These are phyloP conservation scores for Nixonia krombeini DNA, from an alignment of 1,140 invertebrate species.

Conservation along the genomic window DNA sequence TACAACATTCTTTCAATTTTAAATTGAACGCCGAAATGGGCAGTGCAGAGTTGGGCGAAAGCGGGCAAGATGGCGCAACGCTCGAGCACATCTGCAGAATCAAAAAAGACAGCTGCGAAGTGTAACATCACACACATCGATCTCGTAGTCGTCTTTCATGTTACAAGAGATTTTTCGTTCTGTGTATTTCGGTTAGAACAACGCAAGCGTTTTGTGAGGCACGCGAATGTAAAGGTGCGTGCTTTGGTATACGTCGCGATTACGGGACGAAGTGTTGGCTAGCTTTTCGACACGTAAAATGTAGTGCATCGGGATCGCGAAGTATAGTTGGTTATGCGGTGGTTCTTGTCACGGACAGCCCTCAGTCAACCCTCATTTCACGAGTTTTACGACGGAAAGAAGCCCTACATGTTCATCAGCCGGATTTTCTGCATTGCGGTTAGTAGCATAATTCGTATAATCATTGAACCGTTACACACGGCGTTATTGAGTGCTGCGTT, in stretches of 20 bases:
- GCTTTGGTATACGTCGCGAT: conserved; percentile 26
- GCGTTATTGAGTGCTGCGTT: background rate
- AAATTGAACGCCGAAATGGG: too few relatives aligned
- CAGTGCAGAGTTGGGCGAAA: too few relatives aligned
- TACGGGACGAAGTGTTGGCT: conserved; percentile 26
- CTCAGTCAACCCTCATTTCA: conserved; percentile 55
- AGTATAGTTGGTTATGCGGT: conserved; percentile 50
- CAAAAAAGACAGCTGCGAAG: conserved; percentile 67
- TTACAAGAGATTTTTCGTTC: conserved; percentile 47
- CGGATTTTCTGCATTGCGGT: conserved; percentile 59
- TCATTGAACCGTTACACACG: conserved; percentile 3
- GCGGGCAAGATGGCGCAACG: conserved; percentile 34
- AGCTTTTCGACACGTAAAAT: conserved; percentile 3
- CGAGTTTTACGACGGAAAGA: conserved; percentile 42
- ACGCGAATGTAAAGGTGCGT: background rate
- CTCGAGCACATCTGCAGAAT: conserved; percentile 59
- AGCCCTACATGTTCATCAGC: conserved; percentile 47
- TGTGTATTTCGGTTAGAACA: conserved; percentile 14
- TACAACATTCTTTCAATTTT: too few relatives aligned
- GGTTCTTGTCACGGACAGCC: conserved; percentile 51
- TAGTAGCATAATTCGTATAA: conserved; percentile 35
- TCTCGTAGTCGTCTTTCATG: conserved; percentile 53
- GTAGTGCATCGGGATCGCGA: conserved; percentile 1
- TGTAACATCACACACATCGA: conserved; percentile 64
- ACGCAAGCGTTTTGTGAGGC: conserved; percentile 1